Evolutionary conservation across 2,888 invertebrate genomes (phyloP), one percentile per base, ranked within the genome.

Genomic region (Eurytoma adleriae): DNA sequence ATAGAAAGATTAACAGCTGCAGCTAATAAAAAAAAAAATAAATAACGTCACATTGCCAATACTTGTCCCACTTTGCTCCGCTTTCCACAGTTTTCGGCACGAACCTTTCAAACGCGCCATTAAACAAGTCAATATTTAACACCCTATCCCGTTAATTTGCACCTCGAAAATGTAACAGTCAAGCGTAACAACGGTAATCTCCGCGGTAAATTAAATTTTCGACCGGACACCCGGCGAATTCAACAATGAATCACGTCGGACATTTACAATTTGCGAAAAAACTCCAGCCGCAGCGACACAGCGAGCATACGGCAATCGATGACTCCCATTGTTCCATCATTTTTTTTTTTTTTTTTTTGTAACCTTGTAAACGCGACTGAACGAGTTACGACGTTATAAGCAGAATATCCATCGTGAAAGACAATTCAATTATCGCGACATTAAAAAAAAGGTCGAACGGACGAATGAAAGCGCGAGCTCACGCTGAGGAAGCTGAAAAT

Each of bases 321-420:
- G 10, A 10, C 7, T 10, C 18, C 73, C 14, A 40, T 73, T 73
- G 16, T 64, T 66, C 20, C 18, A 18, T 2, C 20, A 20, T 18
- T 40, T 20, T 40, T 73, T 64, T 73, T 66, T 1, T 20, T 54
- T 27, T 54, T 40, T 40, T 73, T 64, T 66, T 56, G 64, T 54
- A 66, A 64, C 54, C 48, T 64, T 54, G 64, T 66, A 40, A 66
- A 73, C 20, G 56, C 54, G 30, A 1, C 20, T 73, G 64, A 66
- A 73, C 40, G 40, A 64, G 66, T 73, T 66, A 66, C 54, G 30
- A 71, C 64, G 73, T 54, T 73, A 73, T 64, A 73, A 66, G 73
- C 40, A 73, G 64, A 73, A 73, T 40, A 54, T 66, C 64, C 73
- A 56, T 54, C 64, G 64, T 56, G 40, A 56, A 73, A 64, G 56